These are phyloP conservation scores for Diachasma alloeum DNA, from an alignment of 1,140 invertebrate genomes.

Conservation along the genomic window DNA sequence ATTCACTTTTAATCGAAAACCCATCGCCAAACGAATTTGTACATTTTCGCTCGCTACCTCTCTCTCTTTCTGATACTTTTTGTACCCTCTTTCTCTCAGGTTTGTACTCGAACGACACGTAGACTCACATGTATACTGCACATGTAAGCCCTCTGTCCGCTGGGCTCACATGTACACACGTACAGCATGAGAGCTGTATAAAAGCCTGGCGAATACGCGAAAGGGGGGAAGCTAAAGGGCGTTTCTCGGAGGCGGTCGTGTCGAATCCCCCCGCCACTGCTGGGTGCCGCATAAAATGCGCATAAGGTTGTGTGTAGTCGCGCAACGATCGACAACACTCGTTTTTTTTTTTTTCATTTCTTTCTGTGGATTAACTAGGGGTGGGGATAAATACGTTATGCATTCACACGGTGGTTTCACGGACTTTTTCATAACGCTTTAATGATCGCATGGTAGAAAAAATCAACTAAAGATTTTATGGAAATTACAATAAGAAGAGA, in stretches of 20 bases:
- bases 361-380: not conserved
- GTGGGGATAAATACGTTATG: slow-evolving; percentile 18
- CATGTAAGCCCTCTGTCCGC: not conserved
- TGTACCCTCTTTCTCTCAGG: not conserved
- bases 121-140: not conserved
- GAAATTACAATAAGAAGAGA: no score
- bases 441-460: not conserved
- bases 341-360: not conserved
- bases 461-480: not conserved
- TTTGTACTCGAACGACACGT: not conserved
- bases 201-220: not conserved
- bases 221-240: slow-evolving; percentile 52
- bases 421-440: not conserved
- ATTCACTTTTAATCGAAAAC: not conserved
- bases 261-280: slow-evolving; percentile 46
- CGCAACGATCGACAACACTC: slow-evolving; percentile 14
- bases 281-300: slow-evolving; percentile 32
- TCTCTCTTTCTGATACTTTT: not conserved
- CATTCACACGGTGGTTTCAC: slow-evolving; percentile 14
- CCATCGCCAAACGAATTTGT: not conserved
- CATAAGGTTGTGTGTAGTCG: slow-evolving; percentile 37
- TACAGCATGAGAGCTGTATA: not conserved
- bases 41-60: not conserved
- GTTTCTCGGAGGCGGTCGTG: slow-evolving; percentile 64
- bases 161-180: not conserved